Evolutionary conservation across 2,888 invertebrate genomes (phyloP).

Genomic region (Schizaphis graminum): DNA sequence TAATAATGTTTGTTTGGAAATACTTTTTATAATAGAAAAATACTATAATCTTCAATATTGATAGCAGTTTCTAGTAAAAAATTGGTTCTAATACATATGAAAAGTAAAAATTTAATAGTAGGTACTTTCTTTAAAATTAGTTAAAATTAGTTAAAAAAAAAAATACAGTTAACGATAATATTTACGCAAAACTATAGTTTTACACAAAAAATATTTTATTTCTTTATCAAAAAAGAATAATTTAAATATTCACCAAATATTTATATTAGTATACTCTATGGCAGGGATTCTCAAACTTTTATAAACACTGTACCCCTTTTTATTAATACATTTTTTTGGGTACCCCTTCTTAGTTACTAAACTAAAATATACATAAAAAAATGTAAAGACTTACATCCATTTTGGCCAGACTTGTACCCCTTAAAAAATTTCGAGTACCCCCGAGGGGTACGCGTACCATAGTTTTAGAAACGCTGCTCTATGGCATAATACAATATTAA

Average conservation of each 20-base stretch:
- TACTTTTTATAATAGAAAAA: not conserved
- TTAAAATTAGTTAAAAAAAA: not conserved
- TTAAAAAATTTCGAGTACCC: too few species aligned
- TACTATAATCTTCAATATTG: not conserved
- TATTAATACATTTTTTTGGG: too few species aligned
- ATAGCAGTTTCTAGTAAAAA: not conserved
- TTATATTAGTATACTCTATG: not conserved
- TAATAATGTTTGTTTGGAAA: not conserved
- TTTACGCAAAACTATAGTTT: too few species aligned
- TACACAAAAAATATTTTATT: too few species aligned
- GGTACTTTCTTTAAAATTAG: not conserved
- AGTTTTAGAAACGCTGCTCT: too few species aligned
- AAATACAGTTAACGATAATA: not conserved
- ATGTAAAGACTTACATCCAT: too few species aligned
- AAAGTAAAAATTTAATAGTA: not conserved
- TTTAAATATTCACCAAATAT: not conserved
- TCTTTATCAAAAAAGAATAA: not conserved
- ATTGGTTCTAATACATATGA: not conserved
- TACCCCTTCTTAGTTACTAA: too few species aligned
- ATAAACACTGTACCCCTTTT: too few species aligned
- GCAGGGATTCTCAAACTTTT: too few species aligned
- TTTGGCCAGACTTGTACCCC: too few species aligned
- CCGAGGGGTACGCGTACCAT: too few species aligned
- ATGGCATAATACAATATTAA: not conserved
- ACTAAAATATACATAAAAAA: too few species aligned